Conservation (phyloP, 2,113 vertebrate species). For the Phylloscopus trochilus region DNA sequence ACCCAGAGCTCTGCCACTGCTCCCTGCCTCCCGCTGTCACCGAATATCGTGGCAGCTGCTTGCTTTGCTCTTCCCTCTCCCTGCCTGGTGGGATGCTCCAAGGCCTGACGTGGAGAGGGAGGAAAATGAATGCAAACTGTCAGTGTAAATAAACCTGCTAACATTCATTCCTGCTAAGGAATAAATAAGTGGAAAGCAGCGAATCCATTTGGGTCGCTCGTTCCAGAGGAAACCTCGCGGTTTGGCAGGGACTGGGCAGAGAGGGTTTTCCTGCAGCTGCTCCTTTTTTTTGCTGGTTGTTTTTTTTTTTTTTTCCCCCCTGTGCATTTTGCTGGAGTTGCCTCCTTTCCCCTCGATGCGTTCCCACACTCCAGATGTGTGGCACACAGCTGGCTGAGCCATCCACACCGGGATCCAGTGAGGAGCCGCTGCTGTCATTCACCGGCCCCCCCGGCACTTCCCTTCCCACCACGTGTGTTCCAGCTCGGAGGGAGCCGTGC, state of each 20-base stretch:
- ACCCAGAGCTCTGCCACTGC: neutral
- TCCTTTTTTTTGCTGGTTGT: neutral
- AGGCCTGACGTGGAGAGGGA: neutral
- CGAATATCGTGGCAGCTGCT: neutral
- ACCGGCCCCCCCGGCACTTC: neutral
- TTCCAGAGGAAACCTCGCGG: neutral
- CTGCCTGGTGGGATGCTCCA: neutral
- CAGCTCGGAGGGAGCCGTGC: rapidly evolving
- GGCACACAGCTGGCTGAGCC: neutral
- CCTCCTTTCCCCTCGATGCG: neutral
- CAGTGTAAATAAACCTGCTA: neutral
- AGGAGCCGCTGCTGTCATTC: rapidly evolving
- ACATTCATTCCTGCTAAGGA: neutral
- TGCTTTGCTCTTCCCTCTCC: neutral
- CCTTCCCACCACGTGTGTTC: neutral
- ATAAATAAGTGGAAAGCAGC: neutral
- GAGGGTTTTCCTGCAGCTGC: neutral
- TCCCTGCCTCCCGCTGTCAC: neutral
- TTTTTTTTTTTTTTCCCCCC: neutral
- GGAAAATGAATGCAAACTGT: neutral
- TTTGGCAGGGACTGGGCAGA: rapidly evolving
- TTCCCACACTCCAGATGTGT: rapidly evolving
- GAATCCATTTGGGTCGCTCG: neutral
- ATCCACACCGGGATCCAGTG: rapidly evolving
- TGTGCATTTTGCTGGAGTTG: neutral